These are phyloP conservation scores for Coregonus sp. DNA, from an alignment of 2,797 vertebrate species.

Conservation along the genomic window DNA sequence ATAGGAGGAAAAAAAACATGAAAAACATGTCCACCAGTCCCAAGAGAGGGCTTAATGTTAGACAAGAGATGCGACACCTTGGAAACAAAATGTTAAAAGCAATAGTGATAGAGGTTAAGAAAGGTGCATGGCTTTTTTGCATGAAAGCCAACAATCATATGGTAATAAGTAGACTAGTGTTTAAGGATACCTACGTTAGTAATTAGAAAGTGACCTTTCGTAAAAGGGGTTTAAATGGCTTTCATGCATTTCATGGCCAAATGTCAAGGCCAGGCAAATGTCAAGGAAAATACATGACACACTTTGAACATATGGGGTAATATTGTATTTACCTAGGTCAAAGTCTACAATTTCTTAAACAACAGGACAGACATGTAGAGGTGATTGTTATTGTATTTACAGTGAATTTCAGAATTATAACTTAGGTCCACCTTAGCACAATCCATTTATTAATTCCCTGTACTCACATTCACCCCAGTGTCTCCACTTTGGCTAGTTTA, in stretches of 20 bases:
- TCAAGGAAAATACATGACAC: constrained; percentile 56
- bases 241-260: constrained; percentile 62
- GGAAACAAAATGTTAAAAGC: background rate
- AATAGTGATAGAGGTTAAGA: constrained; percentile 6
- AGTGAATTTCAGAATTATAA: constrained; percentile 16
- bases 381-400: constrained; percentile 28
- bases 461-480: background rate
- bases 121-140: background rate
- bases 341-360: constrained; percentile 17
- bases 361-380: constrained; percentile 27
- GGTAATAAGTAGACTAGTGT: constrained; percentile 29
- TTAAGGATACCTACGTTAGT: constrained; percentile 41
- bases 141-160: constrained; percentile 52
- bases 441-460: background rate
- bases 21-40: too few relatives aligned
- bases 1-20: background rate
- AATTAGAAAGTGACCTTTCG: constrained; percentile 69
- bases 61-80: background rate
- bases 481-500: background rate
- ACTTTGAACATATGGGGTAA: constrained; percentile 24
- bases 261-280: constrained; percentile 69
- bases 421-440: constrained; percentile 12
- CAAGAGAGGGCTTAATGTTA: background rate
- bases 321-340: background rate
- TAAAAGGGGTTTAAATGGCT: constrained; percentile 50